Conservation (phyloP, 2,797 vertebrate species). For the Echeneis naucrates region DNA sequence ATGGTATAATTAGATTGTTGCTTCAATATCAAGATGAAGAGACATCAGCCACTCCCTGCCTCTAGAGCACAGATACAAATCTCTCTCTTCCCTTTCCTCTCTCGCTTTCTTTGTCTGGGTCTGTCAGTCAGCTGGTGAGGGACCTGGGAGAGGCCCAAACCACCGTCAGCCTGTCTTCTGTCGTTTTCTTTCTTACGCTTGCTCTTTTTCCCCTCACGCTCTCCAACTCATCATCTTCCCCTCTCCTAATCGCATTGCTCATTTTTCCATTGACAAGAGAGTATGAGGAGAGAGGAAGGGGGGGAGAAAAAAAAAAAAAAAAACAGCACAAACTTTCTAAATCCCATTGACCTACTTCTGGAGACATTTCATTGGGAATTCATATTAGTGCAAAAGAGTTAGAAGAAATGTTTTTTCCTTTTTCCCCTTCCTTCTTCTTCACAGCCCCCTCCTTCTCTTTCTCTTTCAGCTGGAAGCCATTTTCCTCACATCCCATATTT, state of each 20-base stretch:
- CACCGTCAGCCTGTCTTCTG: slow-evolving; percentile 62
- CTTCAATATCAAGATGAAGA: slow-evolving; percentile 80
- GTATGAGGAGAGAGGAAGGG: slow-evolving; percentile 34
- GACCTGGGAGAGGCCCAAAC: slow-evolving; percentile 64
- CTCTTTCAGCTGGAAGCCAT: slow-evolving; percentile 78
- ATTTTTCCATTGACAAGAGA: slow-evolving; percentile 81
- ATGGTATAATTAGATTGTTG: slow-evolving; percentile 84
- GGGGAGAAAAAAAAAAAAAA: slow-evolving; percentile 30
- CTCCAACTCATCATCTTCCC: slow-evolving; percentile 71
- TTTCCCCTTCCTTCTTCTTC: slow-evolving; percentile 38
- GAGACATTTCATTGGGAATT: slow-evolving; percentile 83
- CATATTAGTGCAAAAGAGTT: slow-evolving; percentile 80
- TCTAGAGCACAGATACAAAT: slow-evolving; percentile 69
- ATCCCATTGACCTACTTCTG: slow-evolving; percentile 85
- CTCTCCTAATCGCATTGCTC: slow-evolving; percentile 79
- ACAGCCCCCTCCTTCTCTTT: slow-evolving; percentile 32
- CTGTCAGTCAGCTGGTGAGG: slow-evolving; percentile 72
- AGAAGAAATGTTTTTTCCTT: slow-evolving; percentile 74
- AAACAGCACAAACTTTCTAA: slow-evolving; percentile 80
- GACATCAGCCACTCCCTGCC: slow-evolving; percentile 71
- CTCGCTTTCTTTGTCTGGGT: slow-evolving; percentile 58
- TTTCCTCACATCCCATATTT: slow-evolving; percentile 70
- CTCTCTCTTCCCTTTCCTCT: slow-evolving; percentile 38
- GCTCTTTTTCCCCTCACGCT: slow-evolving; percentile 53
- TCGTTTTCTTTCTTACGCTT: slow-evolving; percentile 46